A percentile compares a stretch with the other conserved stretches of the same genome.
phyloP scores from a whole-genome alignment of 35 echinoderm and acorn worm genomes.

The Lytechinus variegatus region DNA sequence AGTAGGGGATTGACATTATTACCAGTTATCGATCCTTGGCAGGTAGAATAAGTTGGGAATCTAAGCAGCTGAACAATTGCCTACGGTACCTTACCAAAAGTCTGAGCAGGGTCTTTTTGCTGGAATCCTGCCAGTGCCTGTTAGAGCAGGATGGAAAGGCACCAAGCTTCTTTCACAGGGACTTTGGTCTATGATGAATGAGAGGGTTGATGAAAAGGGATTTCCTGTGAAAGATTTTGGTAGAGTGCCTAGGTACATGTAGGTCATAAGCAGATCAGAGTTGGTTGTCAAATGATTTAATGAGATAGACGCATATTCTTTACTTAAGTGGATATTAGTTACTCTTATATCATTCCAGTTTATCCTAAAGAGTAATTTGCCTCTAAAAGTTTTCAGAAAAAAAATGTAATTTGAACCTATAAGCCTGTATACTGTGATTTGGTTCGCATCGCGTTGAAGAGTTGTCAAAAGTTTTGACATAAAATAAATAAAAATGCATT shows the following conservation, averaged over 20 bases:
- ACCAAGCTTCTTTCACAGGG: too few relatives aligned
- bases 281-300: background rate
- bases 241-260: background rate
- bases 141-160: too few relatives aligned
- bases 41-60: background rate
- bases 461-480: conserved; percentile 11
- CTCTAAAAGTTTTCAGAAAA: background rate
- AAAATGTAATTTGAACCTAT: background rate
- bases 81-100: too few relatives aligned
- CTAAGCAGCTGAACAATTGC: background rate
- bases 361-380: background rate
- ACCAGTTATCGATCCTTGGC: background rate
- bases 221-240: background rate
- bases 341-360: background rate
- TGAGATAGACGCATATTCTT: background rate
- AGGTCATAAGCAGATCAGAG: background rate
- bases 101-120: too few relatives aligned
- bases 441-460: background rate
- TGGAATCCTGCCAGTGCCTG: too few relatives aligned
- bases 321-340: background rate
- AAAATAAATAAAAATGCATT: background rate
- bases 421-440: background rate
- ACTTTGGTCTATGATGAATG: too few relatives aligned
- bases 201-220: too few relatives aligned
- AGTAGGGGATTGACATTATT: background rate